phyloP scores from a whole-genome alignment of 2,797 vertebrate species.

The Phrynocephalus vlangalii region DNA sequence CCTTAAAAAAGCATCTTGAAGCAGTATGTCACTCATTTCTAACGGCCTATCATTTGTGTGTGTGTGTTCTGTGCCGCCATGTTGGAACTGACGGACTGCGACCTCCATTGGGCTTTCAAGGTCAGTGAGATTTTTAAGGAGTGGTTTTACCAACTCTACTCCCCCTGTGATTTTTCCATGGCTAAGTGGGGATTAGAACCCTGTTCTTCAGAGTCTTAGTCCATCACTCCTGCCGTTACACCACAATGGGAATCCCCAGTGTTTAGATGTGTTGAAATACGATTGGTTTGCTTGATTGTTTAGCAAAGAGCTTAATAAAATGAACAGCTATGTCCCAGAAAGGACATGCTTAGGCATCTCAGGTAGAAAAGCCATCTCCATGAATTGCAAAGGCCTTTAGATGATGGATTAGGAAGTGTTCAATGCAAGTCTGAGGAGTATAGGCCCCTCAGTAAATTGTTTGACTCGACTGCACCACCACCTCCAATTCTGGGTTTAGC shows the following conservation, averaged over 20 bases:
- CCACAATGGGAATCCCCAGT: no score
- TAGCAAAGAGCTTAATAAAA: slow-evolving; percentile 46
- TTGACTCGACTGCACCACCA: not conserved
- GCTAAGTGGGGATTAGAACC: no score
- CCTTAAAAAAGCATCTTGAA: not conserved
- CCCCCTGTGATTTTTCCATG: no score
- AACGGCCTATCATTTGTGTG: slow-evolving; percentile 30
- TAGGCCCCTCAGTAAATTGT: not conserved
- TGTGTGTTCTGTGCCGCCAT: no score
- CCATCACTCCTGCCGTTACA: no score
- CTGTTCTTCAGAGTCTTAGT: no score
- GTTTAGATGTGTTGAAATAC: slow-evolving; percentile 36
- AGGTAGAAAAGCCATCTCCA: not conserved
- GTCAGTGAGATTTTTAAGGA: no score
- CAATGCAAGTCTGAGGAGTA: not conserved
- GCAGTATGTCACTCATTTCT: not conserved
- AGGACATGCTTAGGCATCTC: slow-evolving; percentile 2
- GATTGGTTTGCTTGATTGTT: not conserved
- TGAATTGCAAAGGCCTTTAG: slow-evolving; percentile 29
- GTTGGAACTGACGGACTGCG: no score
- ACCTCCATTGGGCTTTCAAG: no score
- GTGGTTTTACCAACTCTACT: no score
- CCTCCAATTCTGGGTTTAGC: no score
- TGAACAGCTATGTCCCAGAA: not conserved
- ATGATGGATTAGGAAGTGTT: not conserved